phyloP scores from a whole-genome alignment of 2,113 vertebrate species.

The Potamarius usumacintae region DNA sequence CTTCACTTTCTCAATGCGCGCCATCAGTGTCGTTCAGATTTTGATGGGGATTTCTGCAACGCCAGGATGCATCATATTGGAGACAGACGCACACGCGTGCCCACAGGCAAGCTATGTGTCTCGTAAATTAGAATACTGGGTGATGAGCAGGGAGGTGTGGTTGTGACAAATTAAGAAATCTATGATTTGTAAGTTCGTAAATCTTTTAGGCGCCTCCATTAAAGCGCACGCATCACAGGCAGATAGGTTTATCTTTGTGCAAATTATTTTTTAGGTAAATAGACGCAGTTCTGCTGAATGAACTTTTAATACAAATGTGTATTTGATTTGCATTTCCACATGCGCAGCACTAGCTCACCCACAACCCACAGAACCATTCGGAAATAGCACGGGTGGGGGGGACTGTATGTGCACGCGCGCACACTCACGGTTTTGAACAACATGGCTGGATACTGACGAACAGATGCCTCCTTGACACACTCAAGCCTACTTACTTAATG shows the following conservation, averaged over 20 bases:
- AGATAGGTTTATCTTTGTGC: neutral
- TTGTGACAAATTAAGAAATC: conserved; percentile 36
- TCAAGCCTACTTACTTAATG: conserved; percentile 27
- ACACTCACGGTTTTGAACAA: conserved; percentile 7
- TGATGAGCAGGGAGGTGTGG: conserved; percentile 43
- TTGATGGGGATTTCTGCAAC: neutral
- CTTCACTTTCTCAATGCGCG: neutral
- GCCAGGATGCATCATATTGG: neutral
- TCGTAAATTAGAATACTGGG: neutral
- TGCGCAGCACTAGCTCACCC: neutral
- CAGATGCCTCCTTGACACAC: conserved; percentile 64
- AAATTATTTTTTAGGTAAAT: neutral
- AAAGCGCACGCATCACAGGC: neutral
- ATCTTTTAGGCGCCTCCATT: neutral
- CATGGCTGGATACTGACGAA: conserved; percentile 28
- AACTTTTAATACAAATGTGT: neutral
- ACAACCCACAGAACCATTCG: conserved; percentile 3
- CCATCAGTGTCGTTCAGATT: neutral
- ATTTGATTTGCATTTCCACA: neutral
- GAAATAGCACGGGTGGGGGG: neutral
- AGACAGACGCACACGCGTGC: neutral
- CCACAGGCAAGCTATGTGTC: neutral
- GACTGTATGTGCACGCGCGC: neutral
- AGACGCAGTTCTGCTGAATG: neutral
- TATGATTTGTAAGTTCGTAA: neutral